Percentiles rank a stretch among this genome's conserved stretches.
phyloP scores from a whole-genome alignment of 2,113 vertebrate genomes.

The Pithys albifrons region DNA sequence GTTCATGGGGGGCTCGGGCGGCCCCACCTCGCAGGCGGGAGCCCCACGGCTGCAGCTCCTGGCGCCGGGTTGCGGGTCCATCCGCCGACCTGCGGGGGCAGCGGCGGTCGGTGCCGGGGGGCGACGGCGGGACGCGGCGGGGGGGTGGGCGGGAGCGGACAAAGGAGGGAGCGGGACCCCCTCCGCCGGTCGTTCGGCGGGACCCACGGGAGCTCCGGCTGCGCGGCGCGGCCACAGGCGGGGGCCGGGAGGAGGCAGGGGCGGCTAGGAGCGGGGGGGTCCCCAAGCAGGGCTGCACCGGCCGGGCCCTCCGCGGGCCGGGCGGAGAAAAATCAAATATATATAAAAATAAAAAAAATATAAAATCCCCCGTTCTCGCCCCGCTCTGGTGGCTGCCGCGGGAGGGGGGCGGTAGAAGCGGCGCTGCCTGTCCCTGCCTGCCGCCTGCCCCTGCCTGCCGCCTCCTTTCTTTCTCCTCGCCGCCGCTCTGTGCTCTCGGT shows the following conservation, averaged over 20 bases:
- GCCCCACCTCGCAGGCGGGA: too few species aligned
- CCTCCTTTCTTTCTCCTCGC: background rate
- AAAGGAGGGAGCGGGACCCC: too few species aligned
- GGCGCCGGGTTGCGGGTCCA: too few species aligned
- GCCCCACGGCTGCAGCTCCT: too few species aligned
- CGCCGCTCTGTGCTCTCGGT: background rate
- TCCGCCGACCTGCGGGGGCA: too few species aligned
- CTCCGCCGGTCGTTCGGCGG: background rate
- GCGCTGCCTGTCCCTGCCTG: background rate
- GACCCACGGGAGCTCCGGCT: background rate
- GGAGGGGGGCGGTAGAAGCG: background rate
- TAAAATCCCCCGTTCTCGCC: background rate
- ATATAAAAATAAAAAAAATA: background rate
- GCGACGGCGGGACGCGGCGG: too few species aligned
- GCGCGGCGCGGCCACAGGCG: background rate
- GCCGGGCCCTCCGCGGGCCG: too few species aligned
- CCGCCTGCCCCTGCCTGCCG: background rate
- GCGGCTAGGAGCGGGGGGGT: background rate
- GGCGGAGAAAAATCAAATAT: too few species aligned
- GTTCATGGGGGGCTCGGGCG: too few species aligned
- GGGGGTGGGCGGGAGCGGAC: too few species aligned
- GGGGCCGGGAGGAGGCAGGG: background rate
- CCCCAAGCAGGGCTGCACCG: background rate
- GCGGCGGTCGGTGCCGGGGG: too few species aligned
- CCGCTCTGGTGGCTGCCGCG: background rate